Percentiles rank a stretch among this genome's conserved stretches.
Conservation (phyloP, 2,888 invertebrate genomes). For the Yponomeuta evonymella region DNA sequence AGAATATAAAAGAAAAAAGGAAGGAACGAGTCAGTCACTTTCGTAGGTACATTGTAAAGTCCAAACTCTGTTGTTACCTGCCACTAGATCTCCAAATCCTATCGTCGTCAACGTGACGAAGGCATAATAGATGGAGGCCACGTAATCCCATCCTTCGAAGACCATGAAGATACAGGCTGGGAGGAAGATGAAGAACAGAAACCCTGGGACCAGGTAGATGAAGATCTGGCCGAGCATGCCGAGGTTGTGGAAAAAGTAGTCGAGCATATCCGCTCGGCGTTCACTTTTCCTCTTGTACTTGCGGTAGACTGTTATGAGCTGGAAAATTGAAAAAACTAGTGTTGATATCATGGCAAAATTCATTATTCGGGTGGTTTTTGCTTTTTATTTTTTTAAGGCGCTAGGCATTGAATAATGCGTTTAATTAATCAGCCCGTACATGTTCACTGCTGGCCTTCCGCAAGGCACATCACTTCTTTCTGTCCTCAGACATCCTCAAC, state of each 20-base stretch:
- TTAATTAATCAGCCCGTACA: too few species aligned
- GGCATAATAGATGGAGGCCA: constrained; percentile 89
- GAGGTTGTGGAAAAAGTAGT: constrained; percentile 80
- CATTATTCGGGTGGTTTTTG: neutral
- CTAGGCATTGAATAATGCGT: too few species aligned
- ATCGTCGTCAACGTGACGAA: constrained; percentile 92
- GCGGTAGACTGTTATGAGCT: constrained; percentile 87
- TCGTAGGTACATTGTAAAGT: neutral
- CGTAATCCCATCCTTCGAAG: constrained; percentile 91
- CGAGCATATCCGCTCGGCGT: constrained; percentile 72
- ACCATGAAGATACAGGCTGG: constrained; percentile 90
- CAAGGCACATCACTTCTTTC: too few species aligned
- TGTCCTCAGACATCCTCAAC: too few species aligned
- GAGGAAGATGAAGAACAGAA: constrained; percentile 89
- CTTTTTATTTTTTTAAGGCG: neutral
- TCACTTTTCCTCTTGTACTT: constrained; percentile 84
- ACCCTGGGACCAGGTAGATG: constrained; percentile 91
- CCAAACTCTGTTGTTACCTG: constrained; percentile 72
- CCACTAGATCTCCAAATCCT: constrained; percentile 95
- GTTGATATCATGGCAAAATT: neutral
- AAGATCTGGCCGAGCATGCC: constrained; percentile 87
- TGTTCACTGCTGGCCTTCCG: too few species aligned
- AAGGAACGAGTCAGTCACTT: neutral
- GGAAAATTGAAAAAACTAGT: constrained; percentile 24
- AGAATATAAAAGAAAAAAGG: neutral